Evolutionary conservation across 1,140 invertebrate genomes (phyloP), one percentile per base, ranked within the genome.

Genomic region (Ctenoplectra terminalis): DNA sequence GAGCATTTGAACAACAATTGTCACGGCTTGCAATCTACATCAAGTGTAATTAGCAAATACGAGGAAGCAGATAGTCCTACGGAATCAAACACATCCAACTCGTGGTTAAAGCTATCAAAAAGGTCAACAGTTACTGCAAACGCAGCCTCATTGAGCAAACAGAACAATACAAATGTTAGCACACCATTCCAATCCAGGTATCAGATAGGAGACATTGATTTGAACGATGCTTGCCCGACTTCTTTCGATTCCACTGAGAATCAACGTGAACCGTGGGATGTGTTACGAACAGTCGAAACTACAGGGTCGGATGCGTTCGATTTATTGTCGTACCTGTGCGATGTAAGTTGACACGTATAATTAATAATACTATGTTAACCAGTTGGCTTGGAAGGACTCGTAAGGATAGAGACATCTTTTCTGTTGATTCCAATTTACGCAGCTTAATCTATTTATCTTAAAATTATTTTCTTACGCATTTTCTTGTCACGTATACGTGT

Each of bases 271-370:
- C 77, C 73, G n/a, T 90, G 89, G 79, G 92, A 92, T 29, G 72
- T 89, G 23, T 63, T 93, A 40, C 82, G 77, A 20, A 89, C 88
- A 20, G 84, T 92, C 13, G 87, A 89, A 40, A 87, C 87, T 1
- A 89, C 81, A 29, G 88, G 82, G 34, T 83, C 86, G 11, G 89
- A 91, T 23, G 83, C 84, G 1, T 94, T 94, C 64, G 93, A 94
- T 87, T 78, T 94, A 20, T 75, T 94, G 31, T 92, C 92, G 4
- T 94, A 93, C 58, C 85, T 94, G 56, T 90, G 90, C 34, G 92
- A 93, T 69, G 93, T 94, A 88, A 91, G 90, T 92, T 60, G 26
- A 50, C 40, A 26, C 15, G 23, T 69, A 17, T 60, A 61, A 60
- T 72, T 72, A 34, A 23, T 11, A 11, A 13, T 56, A 56, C n/a